These are phyloP conservation scores for Lepus oiostolus DNA, from an alignment of 2,797 vertebrate genomes.

Conservation along the genomic window DNA sequence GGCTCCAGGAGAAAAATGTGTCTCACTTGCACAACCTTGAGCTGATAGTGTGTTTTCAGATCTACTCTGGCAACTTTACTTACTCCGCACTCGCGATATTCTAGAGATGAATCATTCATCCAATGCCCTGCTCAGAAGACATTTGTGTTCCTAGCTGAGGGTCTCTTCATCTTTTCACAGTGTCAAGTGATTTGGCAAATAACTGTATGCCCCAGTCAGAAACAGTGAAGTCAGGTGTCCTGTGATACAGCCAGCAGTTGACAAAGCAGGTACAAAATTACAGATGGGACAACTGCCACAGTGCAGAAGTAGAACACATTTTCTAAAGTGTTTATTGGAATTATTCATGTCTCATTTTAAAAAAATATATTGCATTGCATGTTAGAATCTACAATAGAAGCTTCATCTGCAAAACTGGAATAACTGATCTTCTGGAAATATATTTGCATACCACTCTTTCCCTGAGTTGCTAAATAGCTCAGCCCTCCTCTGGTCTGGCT, in stretches of 20 bases:
- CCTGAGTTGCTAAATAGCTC: neutral
- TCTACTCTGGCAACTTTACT: neutral
- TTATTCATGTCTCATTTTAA: constrained; percentile 44
- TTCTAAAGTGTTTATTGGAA: constrained; percentile 2
- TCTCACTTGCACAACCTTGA: neutral
- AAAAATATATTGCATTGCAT: constrained; percentile 33
- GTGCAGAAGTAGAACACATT: neutral
- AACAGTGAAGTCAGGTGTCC: constrained; percentile 9
- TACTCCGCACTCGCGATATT: neutral
- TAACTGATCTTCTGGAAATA: constrained; percentile 58
- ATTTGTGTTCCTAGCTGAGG: neutral
- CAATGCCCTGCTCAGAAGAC: neutral
- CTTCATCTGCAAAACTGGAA: constrained; percentile 55
- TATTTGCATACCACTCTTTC: neutral
- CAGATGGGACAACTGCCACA: neutral
- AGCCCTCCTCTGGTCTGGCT: neutral
- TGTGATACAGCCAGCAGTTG: neutral
- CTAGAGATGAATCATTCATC: constrained; percentile 26
- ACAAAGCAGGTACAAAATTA: constrained; percentile 46
- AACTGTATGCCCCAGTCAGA: neutral
- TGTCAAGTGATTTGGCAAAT: constrained; percentile 11
- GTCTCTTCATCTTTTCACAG: neutral
- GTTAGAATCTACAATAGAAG: constrained; percentile 53
- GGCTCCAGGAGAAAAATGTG: neutral
- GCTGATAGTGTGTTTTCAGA: neutral